These are phyloP conservation scores for Limnephilus lunatus DNA, from an alignment of 2,888 invertebrate species.

Conservation along the genomic window DNA sequence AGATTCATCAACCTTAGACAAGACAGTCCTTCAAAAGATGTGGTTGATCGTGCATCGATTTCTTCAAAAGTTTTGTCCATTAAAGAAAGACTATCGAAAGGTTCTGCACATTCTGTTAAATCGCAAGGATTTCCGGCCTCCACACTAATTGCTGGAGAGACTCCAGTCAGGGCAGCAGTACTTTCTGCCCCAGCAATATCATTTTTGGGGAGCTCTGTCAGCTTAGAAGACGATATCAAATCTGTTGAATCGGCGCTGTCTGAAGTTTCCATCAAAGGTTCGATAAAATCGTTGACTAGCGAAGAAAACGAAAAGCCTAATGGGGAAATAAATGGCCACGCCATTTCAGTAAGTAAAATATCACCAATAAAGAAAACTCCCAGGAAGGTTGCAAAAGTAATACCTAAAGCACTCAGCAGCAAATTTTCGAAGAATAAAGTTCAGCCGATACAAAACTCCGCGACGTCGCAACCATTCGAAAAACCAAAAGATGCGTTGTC, in stretches of 20 bases:
- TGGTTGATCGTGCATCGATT: slow-evolving; percentile 45
- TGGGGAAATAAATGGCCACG: slow-evolving; percentile 48
- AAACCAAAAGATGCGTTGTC: slow-evolving; percentile 82
- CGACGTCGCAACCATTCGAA: slow-evolving; percentile 74
- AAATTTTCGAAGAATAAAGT: slow-evolving; percentile 63
- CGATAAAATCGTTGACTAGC: slow-evolving; percentile 52
- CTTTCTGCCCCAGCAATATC: slow-evolving; percentile 59
- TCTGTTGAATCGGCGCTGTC: slow-evolving; percentile 62
- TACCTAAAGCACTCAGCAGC: slow-evolving; percentile 67
- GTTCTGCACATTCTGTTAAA: slow-evolving; percentile 52
- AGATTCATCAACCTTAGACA: slow-evolving; percentile 66
- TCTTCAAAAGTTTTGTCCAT: slow-evolving; percentile 41
- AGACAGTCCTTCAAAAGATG: slow-evolving; percentile 56
- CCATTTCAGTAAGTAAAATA: slow-evolving; percentile 55
- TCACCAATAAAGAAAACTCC: slow-evolving; percentile 58
- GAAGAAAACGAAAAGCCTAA: slow-evolving; percentile 56
- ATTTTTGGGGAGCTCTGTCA: slow-evolving; percentile 59
- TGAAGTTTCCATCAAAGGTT: slow-evolving; percentile 53
- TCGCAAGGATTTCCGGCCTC: slow-evolving; percentile 46
- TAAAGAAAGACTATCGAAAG: slow-evolving; percentile 47
- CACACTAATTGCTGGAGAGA: neutral
- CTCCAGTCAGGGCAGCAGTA: slow-evolving; percentile 26
- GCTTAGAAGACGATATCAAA: slow-evolving; percentile 62
- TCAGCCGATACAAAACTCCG: slow-evolving; percentile 52
- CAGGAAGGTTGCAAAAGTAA: slow-evolving; percentile 62